A percentile compares a stretch with the other conserved stretches of the same genome.
phyloP scores from a whole-genome alignment of 2,113 vertebrate species.

The Mellivora capensis region DNA sequence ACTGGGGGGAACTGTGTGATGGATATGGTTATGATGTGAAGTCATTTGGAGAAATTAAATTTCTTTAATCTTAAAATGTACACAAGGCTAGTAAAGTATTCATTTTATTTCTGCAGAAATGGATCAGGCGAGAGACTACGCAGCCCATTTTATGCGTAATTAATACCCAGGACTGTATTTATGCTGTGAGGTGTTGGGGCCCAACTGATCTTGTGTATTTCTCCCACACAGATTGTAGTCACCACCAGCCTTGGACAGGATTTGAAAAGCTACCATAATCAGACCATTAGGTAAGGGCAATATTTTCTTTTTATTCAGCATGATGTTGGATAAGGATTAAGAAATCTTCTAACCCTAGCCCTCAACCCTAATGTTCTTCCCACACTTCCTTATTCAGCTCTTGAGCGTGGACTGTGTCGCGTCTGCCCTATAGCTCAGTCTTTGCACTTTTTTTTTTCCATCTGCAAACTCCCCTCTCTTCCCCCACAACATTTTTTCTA shows the following conservation, averaged over 20 bases:
- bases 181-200: not conserved
- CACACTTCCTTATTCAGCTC: not conserved
- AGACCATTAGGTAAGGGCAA: constrained; percentile 82
- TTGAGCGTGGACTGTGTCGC: not conserved
- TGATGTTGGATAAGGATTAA: not conserved
- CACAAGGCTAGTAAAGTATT: not conserved
- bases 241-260: constrained; percentile 77
- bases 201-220: constrained; percentile 51
- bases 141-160: not conserved
- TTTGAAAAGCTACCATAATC: constrained; percentile 76
- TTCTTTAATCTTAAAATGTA: not conserved
- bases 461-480: not conserved
- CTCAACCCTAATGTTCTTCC: not conserved
- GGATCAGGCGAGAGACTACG: not conserved
- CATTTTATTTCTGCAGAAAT: constrained; percentile 23
- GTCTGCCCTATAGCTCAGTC: not conserved
- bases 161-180: not conserved
- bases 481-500: not conserved
- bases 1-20: not conserved
- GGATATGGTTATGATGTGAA: not conserved
- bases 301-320: not conserved
- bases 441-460: not conserved
- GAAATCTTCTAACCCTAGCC: not conserved
- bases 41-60: constrained; percentile 36
- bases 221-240: constrained; percentile 77